Percentiles rank a stretch among this genome's conserved stretches.
Evolutionary conservation across 2,113 vertebrate species (phyloP).

Genomic region (Cygnus atratus): DNA sequence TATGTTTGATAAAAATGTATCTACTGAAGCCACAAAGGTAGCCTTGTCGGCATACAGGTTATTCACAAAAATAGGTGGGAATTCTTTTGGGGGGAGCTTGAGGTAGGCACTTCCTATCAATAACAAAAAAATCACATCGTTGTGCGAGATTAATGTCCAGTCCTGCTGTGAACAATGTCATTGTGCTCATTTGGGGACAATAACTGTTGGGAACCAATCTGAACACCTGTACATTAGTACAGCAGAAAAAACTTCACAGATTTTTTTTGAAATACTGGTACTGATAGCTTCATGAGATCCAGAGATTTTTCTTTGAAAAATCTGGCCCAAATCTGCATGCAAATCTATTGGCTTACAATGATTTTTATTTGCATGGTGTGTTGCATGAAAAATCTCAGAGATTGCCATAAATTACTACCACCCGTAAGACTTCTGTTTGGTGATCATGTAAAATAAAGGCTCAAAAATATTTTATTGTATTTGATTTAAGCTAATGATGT

Average conservation of each 20-base stretch:
- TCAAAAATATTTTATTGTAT: background rate
- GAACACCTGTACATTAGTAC: background rate
- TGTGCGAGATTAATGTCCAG: background rate
- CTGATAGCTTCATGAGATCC: background rate
- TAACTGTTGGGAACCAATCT: background rate
- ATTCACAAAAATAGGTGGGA: background rate
- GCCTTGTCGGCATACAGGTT: background rate
- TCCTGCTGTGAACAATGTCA: background rate
- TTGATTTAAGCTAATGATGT: background rate
- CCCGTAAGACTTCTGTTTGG: fast-evolving
- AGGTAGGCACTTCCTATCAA: background rate
- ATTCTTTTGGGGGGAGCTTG: background rate
- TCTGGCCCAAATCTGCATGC: background rate
- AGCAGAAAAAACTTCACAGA: background rate
- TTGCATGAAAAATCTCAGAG: background rate
- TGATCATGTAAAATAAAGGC: background rate
- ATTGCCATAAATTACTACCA: background rate
- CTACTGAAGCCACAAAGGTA: slow-evolving; percentile 4
- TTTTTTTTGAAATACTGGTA: background rate
- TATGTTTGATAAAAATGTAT: background rate
- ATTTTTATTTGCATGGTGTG: background rate
- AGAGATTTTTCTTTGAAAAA: background rate
- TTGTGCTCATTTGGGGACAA: background rate
- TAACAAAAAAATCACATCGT: background rate
- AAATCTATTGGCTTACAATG: background rate